Base-by-base conservation (phyloP, 2,888 invertebrate species). In the Melitaea athalia region DNA sequence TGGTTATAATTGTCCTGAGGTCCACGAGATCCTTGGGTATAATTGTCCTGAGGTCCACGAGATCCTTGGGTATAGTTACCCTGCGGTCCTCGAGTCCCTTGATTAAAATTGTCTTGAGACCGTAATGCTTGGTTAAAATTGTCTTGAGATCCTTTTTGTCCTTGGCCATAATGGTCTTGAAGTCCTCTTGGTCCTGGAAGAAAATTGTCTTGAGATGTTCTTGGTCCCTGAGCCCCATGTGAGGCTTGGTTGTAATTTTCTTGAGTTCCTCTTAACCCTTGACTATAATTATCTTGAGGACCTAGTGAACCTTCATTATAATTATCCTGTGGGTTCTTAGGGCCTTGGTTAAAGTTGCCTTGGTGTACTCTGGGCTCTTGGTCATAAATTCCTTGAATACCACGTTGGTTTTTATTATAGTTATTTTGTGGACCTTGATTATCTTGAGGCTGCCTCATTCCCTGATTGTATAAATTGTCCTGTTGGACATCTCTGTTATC, bases 1-100 rank as follows among this genome's bases (percentile, higher is more conserved):
- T 62, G 69, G 42, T 67, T 70, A 61, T 47, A 70, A 33, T 71
- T 69, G 11, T 67, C 62, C 52, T 70, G 71, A 8, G 60, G 11
- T 12, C 50, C 68, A 43, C 49, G 45, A 0, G 45, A 12, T 8
- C 52, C 68, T 47, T 64, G 64, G 14, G 31, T 59, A 12, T 50
- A 69, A 55, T 57, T 66, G 10, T 67, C 70, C n/a, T 68, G 67
- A 6, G 42, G 33, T 53, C 64, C 45, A 38, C 47, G 57, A 17
- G 60, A 45, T 0, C 52, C 63, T n/a, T 50, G 53, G 47, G 33
- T 64, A 59, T 49, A 63, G 53, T 38, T 67, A 15, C 24, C 62
- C 31, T 55, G 63, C 14, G 55, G 12, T 7, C 45, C 65, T 53
- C 33, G 12, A 4, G 24, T 4, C 8, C 53, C 67, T 47, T 64